These are phyloP conservation scores for Spilosoma lubricipeda DNA, from an alignment of 2,888 invertebrate species.

Conservation along the genomic window DNA sequence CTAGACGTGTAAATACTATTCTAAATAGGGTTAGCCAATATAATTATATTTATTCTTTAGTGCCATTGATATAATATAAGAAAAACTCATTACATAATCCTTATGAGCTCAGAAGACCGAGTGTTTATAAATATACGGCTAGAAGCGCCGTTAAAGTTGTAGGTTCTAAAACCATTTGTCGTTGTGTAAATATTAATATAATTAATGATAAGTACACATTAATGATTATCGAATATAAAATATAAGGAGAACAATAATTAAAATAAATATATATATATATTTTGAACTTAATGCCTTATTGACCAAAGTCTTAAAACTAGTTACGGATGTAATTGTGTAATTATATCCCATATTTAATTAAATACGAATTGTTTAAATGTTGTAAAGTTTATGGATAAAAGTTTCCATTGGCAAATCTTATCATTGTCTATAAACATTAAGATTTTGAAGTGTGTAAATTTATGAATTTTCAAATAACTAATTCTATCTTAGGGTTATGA, in stretches of 20 bases:
- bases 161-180: slow-evolving; percentile 52
- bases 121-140: slow-evolving; percentile 52
- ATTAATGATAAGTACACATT: slow-evolving; percentile 73
- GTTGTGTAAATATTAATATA: slow-evolving; percentile 80
- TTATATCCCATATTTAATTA: slow-evolving; percentile 75
- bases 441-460: slow-evolving; percentile 59
- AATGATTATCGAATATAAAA: slow-evolving; percentile 76
- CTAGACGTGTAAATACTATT: slow-evolving; percentile 73
- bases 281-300: slow-evolving; percentile 87
- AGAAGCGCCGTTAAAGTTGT: slow-evolving; percentile 40
- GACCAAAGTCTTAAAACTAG: slow-evolving; percentile 87
- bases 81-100: slow-evolving; percentile 60
- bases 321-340: slow-evolving; percentile 78
- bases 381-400: slow-evolving; percentile 79
- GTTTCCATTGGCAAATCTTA: slow-evolving; percentile 78
- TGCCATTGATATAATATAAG: slow-evolving; percentile 56
- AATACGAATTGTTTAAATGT: slow-evolving; percentile 82
- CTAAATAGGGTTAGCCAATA: slow-evolving; percentile 76
- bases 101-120: slow-evolving; percentile 72
- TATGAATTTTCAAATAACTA: slow-evolving; percentile 60
- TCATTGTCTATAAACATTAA: slow-evolving; percentile 75
- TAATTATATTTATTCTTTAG: slow-evolving; percentile 61
- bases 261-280: slow-evolving; percentile 83
- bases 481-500: slow-evolving; percentile 61
- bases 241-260: slow-evolving; percentile 85